phyloP scores from a whole-genome alignment of 2,888 invertebrate species.

The Odontothrips loti region DNA sequence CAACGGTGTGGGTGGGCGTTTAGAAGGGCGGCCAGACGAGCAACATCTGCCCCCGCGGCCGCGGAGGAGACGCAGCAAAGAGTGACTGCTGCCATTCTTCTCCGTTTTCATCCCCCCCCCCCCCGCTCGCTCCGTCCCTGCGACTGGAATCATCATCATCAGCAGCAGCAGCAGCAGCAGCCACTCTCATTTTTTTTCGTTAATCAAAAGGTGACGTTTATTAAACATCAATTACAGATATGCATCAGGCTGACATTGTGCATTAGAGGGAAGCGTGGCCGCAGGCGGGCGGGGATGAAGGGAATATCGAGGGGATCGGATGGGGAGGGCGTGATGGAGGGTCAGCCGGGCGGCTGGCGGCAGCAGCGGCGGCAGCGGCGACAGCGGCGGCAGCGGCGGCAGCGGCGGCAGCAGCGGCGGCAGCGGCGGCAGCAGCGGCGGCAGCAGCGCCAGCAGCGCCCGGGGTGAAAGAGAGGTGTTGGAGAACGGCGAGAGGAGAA shows the following conservation, averaged over 20 bases:
- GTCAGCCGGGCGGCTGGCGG: not conserved
- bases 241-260: not conserved
- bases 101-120: too few relatives aligned
- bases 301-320: not conserved
- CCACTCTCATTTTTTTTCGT: not conserved
- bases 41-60: too few relatives aligned
- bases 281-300: not conserved
- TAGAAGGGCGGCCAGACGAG: too few relatives aligned
- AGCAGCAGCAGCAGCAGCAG: too few relatives aligned
- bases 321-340: not conserved
- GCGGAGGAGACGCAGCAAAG: too few relatives aligned
- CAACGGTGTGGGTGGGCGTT: too few relatives aligned
- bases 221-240: not conserved
- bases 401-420: not conserved
- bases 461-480: not conserved
- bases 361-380: not conserved
- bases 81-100: too few relatives aligned
- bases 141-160: too few relatives aligned
- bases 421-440: not conserved
- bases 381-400: too few relatives aligned
- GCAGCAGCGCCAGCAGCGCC: not conserved
- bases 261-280: not conserved
- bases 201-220: not conserved
- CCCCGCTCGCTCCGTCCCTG: too few relatives aligned
- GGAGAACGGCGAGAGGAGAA: not conserved